These are phyloP conservation scores for Pomatostomus ruficeps DNA, from an alignment of 2,113 vertebrate species.

Conservation along the genomic window DNA sequence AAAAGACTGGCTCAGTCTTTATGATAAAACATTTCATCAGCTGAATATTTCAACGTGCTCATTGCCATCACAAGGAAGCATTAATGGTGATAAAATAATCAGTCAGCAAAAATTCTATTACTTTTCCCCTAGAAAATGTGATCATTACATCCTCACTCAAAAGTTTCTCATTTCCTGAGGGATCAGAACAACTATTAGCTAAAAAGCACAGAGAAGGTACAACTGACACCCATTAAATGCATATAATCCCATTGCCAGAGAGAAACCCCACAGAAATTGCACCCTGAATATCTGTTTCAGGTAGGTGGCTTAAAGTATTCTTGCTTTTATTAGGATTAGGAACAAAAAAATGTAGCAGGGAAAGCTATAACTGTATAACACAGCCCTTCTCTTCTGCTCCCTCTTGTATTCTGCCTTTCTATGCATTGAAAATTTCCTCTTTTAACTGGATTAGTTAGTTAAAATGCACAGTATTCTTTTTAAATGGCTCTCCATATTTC, in stretches of 20 bases:
- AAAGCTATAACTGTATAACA: neutral
- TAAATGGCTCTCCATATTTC: constrained; percentile 5
- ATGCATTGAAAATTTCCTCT: neutral
- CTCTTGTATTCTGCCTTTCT: neutral
- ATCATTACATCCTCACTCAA: constrained; percentile 57
- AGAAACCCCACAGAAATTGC: neutral
- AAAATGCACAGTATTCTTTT: constrained; percentile 1
- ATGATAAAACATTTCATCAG: constrained; percentile 60
- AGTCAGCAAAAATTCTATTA: constrained; percentile 76
- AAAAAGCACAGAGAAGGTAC: constrained; percentile 21
- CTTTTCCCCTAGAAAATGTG: constrained; percentile 54
- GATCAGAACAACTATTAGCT: constrained; percentile 37
- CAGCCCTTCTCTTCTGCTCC: neutral
- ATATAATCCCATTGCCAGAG: neutral
- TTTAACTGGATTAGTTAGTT: constrained; percentile 24
- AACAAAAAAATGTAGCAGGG: neutral
- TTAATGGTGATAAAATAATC: constrained; percentile 66
- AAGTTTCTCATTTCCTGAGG: constrained; percentile 67
- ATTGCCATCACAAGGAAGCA: constrained; percentile 67
- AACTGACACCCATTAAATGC: constrained; percentile 36
- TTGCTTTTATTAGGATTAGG: constrained; percentile 4
- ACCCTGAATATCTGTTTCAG: neutral
- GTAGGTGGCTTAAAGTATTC: neutral
- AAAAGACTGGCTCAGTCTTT: constrained; percentile 43
- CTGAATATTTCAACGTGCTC: constrained; percentile 69